Base-by-base conservation (phyloP, 2,888 invertebrate species). In the Eristalis arbustorum region DNA sequence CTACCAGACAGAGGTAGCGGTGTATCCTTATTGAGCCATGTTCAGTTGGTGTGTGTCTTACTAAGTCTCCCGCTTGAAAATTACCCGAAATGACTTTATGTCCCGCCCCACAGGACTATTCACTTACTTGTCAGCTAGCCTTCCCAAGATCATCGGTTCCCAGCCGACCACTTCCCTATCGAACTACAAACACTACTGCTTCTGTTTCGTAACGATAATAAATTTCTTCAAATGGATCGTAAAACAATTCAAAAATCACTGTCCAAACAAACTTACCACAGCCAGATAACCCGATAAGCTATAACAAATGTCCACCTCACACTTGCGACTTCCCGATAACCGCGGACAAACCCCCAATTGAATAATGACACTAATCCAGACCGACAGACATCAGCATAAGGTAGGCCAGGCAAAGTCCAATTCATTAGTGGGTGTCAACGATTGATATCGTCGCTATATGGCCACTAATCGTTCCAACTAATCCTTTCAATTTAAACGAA, bases 281-380 rank as follows among this genome's bases (percentile, higher is more conserved):
- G 23, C 34, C 28, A 56, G 56, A 66, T 40, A 40, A 28, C 64
- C n/a, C 4, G 14, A 64, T 73, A 56, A 22, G 40, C 18, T n/a
- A 37, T 22, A 14, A 23, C 18, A 25, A 56, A 23, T 11, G 61
- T 31, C 31, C 49, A 42, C 23, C 66, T 42, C 31, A 31, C 28
- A 22, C 18, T 31, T 23, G 5, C 31, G 18, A 62, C 68, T 18
- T n/a, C 14, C 37, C 63, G 63, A 62, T 69, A 69, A 37, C 34
- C 14, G 62, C 57, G 71, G 78, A 40, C n/a, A 66, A 57, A 66
- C 59, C 78, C n/a, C 31, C 72, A 72, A 75, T 69, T 78, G 71
- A 81, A 59, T 75, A 66, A 75, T 42, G 59, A 64, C 42, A 69
- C 25, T 69, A 72, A 76, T 76, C 76, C 71, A 56, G 11, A 49